A percentile compares a stretch with the other conserved stretches of the same genome.
Evolutionary conservation across 2,113 vertebrate genomes (phyloP).

Genomic region (Nerophis ophidion): DNA sequence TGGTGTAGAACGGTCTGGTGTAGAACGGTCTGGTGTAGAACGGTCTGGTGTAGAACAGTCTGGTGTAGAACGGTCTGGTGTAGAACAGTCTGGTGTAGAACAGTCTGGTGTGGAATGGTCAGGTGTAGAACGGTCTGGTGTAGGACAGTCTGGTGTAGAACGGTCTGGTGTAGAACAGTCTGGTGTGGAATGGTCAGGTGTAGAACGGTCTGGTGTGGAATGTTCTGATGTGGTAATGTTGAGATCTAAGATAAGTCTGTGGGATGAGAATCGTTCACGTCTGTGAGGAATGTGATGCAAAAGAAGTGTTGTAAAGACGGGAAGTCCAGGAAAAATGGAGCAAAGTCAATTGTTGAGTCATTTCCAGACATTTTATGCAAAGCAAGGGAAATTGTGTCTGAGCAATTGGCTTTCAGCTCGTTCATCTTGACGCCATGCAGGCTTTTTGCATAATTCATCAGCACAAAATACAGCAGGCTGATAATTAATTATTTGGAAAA

Average conservation of each 20-base stretch:
- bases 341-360: not conserved
- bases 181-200: too few relatives aligned
- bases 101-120: too few relatives aligned
- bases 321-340: not conserved
- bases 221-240: too few relatives aligned
- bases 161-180: too few relatives aligned
- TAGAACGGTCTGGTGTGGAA: too few relatives aligned
- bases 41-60: too few relatives aligned
- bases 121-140: too few relatives aligned
- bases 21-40: too few relatives aligned
- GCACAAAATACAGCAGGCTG: not conserved
- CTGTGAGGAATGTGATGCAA: constrained; percentile 66
- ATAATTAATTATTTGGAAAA: not conserved
- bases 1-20: too few relatives aligned
- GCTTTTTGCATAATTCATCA: not conserved
- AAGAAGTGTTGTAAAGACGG: not conserved
- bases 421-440: not conserved
- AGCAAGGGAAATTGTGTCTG: not conserved
- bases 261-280: constrained; percentile 45
- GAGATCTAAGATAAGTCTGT: constrained; percentile 2
- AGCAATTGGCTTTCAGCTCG: not conserved
- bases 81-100: too few relatives aligned
- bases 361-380: not conserved
- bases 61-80: too few relatives aligned
- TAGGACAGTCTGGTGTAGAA: too few relatives aligned